phyloP scores from a whole-genome alignment of 2,888 invertebrate genomes.

The Linnaemya tessellans region DNA sequence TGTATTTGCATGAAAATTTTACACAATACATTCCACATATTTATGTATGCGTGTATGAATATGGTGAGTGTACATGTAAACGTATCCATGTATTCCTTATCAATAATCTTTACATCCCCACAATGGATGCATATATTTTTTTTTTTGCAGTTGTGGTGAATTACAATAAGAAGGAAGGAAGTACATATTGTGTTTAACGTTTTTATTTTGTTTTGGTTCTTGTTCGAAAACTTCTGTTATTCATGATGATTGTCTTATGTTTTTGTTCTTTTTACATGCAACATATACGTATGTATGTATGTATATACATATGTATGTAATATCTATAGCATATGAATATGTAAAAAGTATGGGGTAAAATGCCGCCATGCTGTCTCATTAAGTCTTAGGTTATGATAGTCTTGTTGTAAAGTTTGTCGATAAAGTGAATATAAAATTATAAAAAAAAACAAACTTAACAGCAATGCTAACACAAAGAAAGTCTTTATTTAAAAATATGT shows the following conservation, averaged over 20 bases:
- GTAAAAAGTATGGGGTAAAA: constrained; percentile 48
- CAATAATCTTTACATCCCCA: constrained; percentile 23
- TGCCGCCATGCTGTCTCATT: constrained; percentile 68
- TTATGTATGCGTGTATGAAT: neutral
- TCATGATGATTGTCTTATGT: constrained; percentile 43
- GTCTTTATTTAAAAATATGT: constrained; percentile 10
- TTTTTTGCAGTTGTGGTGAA: constrained; percentile 13
- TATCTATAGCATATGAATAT: neutral
- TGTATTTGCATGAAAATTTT: neutral
- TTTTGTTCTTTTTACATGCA: constrained; percentile 44
- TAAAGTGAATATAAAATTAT: neutral
- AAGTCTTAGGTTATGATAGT: constrained; percentile 42
- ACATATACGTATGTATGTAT: constrained; percentile 24
- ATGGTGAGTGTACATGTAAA: neutral
- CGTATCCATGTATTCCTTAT: constrained; percentile 7
- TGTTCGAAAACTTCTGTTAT: constrained; percentile 25
- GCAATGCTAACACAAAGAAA: neutral
- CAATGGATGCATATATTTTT: constrained; percentile 29
- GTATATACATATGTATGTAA: neutral
- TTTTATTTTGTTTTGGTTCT: constrained; percentile 52
- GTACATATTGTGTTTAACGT: constrained; percentile 75
- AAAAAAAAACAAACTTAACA: neutral
- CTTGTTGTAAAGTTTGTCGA: constrained; percentile 49
- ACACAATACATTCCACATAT: neutral
- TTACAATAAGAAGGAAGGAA: constrained; percentile 75